Evolutionary conservation across 2,888 invertebrate species (phyloP), one percentile per base, ranked within the genome.

Genomic region (Coremacera marginata): DNA sequence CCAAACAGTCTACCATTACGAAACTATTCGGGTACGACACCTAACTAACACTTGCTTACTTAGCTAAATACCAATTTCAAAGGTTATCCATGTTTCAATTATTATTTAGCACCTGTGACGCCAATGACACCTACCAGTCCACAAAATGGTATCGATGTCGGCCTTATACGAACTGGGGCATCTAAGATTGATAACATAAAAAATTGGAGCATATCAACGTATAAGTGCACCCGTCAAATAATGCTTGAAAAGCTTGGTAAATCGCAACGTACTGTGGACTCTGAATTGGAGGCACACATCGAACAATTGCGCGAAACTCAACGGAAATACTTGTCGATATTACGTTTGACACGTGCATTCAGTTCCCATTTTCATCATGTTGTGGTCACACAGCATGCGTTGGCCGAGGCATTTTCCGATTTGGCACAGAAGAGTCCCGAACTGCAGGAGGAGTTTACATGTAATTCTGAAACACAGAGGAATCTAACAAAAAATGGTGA

Each of bases 131-230:
- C 90, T 52, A 90, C 87, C 19, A 87, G 86, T 79, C 87, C 88
- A 77, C 84, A 84, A 51, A 83, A 83, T 76, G 84, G 83, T 4
- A 75, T 84, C 34, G 88, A 88, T 77, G 83, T 85, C 44, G 85
- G 85, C 75, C 81, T 88, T 37, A 81, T 88, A 77, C 84, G 87
- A 78, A 87, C 84, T 65, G 88, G 88, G 76, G 88, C 94, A 27
- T 95, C 96, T 65, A 95, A 97, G 89, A 94, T 99, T 86, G 98
- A 98, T 89, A 94, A 95, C 77, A 91, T 99, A 80, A 96, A 95
- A 88, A 97, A 95, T 88, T 99, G 99, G 99, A 96, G 98, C 80
- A 96, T 99, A 87, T 98, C 98, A 79, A 98, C 98, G 0, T 99
- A 98, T 89, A 99, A 98, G 90, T 99, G 98, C 89, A 99, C 99